Evolutionary conservation across 2,113 vertebrate genomes (phyloP), one percentile per base, ranked within the genome.

Genomic region (Alces alces): DNA sequence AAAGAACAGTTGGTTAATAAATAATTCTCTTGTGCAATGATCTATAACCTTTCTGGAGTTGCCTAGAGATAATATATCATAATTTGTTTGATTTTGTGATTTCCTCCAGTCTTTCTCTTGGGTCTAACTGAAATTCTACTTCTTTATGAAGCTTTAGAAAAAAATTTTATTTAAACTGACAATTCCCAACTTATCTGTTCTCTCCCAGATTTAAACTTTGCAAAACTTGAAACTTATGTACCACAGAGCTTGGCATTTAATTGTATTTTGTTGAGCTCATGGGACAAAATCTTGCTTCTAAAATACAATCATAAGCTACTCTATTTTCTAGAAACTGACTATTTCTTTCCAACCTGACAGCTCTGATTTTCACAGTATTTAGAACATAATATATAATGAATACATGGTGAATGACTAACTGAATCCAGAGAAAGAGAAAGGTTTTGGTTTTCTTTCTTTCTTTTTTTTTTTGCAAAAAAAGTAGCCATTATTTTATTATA

Each of bases 81-180:
- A 95, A 83, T 89, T 89, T 80, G 16, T 94, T 96, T 93, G 60
- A 57, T 82, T 86, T 82, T 94, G 43, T 91, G 50, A 93, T 93
- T 93, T 86, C 17, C 64, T 95, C 19, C 4, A 60, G 9, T 85
- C 3, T 92, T 92, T 61, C n/a, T 54, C 39, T 57, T 47, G 58
- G 3, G 5, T 83, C 21, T 43, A 83, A 4, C 2, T 91, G 57
- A 96, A 94, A 94, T 80, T 73, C 5, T 50, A 61, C 47, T 82
- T 97, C 16, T 16, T 25, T 15, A n/a, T 47, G 36, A 60, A 86
- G 15, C 1, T 1, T 84, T 52, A 64, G 36, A 28, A 70, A 43
- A 70, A 47, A 39, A 30, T 54, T 25, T 43, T 54, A 82, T 55
- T 93, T 91, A 64, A 84, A 94, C 11, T 58, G n/a, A 39, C 11